A percentile compares a stretch with the other conserved stretches of the same genome.
Conservation (phyloP, 2,113 vertebrate species). For the Nansenia antarctica region DNA sequence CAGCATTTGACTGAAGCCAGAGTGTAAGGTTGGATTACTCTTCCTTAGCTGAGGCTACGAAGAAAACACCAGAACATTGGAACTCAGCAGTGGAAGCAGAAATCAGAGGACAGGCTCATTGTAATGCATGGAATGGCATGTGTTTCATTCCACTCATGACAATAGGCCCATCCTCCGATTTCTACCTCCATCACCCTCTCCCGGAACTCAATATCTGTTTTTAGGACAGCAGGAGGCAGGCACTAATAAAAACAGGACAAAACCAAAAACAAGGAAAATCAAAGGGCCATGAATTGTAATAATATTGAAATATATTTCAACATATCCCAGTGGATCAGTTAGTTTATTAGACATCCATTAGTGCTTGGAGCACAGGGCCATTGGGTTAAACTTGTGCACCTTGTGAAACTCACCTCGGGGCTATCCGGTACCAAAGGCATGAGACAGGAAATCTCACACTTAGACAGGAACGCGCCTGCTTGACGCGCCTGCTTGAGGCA, state of each 20-base stretch:
- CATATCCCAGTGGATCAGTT: not conserved
- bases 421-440: not conserved
- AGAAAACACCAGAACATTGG: not conserved
- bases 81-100: too few species aligned
- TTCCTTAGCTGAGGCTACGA: not conserved
- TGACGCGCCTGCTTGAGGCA: too few species aligned
- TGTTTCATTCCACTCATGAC: too few species aligned
- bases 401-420: not conserved
- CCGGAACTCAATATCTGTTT: not conserved
- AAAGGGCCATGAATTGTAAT: not conserved
- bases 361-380: not conserved
- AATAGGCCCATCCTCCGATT: too few species aligned
- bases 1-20: not conserved
- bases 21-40: not conserved
- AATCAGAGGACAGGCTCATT: too few species aligned
- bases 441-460: not conserved
- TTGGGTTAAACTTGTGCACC: not conserved
- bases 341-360: not conserved
- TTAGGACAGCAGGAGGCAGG: not conserved
- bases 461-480: not conserved
- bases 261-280: not conserved
- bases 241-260: not conserved
- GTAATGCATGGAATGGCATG: too few species aligned
- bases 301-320: not conserved
- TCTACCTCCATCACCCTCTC: too few species aligned